A percentile compares a stretch with the other conserved stretches of the same genome.
Conservation (phyloP, 2,113 vertebrate species). For the Potamarius usumacintae region DNA sequence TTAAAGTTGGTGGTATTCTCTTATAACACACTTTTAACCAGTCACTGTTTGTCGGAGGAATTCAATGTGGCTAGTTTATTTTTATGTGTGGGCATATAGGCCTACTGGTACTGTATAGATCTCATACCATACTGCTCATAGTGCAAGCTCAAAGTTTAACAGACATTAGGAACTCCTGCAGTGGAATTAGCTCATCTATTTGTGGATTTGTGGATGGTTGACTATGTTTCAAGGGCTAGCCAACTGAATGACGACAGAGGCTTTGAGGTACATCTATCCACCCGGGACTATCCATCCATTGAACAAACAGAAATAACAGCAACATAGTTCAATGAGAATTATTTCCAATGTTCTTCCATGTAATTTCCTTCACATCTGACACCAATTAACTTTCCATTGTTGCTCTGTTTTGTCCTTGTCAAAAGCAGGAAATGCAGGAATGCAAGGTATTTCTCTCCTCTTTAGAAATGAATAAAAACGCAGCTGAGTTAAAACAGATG, state of each 20-base stretch:
- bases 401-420: constrained; percentile 2
- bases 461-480: constrained; percentile 41
- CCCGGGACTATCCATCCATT: neutral
- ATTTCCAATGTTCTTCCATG: neutral
- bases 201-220: neutral
- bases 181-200: neutral
- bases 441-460: constrained; percentile 29
- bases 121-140: neutral
- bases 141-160: neutral
- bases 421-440: constrained; percentile 34
- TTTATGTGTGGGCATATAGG: neutral
- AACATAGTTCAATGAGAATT: neutral
- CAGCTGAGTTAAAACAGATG: constrained; percentile 46
- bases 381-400: constrained; percentile 13
- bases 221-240: neutral
- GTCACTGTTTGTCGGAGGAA: neutral
- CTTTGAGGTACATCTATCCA: neutral
- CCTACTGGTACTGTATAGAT: neutral
- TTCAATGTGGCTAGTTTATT: neutral
- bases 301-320: too few relatives aligned
- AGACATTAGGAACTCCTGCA: too few relatives aligned
- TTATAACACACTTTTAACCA: neutral
- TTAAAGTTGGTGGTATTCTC: neutral
- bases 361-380: constrained; percentile 9
- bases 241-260: neutral